Evolutionary conservation across 1,140 invertebrate species (phyloP).

Genomic region (Carposina sasakii): DNA sequence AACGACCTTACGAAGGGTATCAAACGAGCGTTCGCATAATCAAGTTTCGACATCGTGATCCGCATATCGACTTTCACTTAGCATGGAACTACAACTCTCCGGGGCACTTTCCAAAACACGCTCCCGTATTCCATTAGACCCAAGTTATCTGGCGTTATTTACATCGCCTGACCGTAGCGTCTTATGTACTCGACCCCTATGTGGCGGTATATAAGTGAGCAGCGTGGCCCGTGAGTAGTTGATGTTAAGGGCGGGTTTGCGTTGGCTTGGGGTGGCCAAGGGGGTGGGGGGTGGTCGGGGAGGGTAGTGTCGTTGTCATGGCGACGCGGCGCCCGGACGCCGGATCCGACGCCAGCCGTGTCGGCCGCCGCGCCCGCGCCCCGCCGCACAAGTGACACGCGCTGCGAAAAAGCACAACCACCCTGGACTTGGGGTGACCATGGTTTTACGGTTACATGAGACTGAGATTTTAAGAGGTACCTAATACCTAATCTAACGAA

Average conservation of each 20-base stretch:
- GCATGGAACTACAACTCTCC: constrained; percentile 55
- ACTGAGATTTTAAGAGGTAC: too few species aligned
- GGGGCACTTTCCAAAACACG: constrained; percentile 69
- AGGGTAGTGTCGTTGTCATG: constrained; percentile 74
- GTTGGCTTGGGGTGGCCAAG: constrained; percentile 26
- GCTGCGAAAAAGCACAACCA: constrained; percentile 68
- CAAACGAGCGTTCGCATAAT: constrained; percentile 56
- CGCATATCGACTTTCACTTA: constrained; percentile 67
- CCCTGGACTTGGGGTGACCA: constrained; percentile 34
- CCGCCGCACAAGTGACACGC: constrained; percentile 69
- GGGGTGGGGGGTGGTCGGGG: constrained; percentile 49
- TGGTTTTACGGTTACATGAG: too few species aligned
- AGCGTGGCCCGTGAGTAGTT: constrained; percentile 39
- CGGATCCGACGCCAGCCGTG: constrained; percentile 72
- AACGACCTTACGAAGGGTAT: too few species aligned
- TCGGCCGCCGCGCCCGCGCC: constrained; percentile 75
- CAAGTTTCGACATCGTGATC: constrained; percentile 57
- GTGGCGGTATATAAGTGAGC: constrained; percentile 56
- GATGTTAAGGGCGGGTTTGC: constrained; percentile 44
- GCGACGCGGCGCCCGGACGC: constrained; percentile 71
- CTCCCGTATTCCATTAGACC: constrained; percentile 70
- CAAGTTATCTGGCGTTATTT: constrained; percentile 70
- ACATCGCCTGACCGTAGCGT: constrained; percentile 68
- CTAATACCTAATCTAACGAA: too few species aligned
- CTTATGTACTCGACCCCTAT: constrained; percentile 63